These are phyloP conservation scores for Anolis carolinensis DNA, from an alignment of 2,113 vertebrate genomes.

Conservation along the genomic window DNA sequence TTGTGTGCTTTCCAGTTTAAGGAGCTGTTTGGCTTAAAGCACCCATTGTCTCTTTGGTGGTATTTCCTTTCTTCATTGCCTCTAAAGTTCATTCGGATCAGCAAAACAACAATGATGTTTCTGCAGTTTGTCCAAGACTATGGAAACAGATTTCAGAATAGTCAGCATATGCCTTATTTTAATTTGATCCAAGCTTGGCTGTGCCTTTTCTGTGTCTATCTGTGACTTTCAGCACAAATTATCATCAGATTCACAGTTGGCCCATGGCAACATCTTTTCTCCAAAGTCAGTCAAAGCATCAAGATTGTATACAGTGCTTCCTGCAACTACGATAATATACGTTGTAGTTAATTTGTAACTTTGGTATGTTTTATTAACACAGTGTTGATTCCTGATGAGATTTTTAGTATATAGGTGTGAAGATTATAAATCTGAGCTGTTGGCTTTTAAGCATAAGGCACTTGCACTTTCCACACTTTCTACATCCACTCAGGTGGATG, in stretches of 20 bases:
- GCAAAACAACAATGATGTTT: neutral
- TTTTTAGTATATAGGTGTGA: neutral
- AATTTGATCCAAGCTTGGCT: neutral
- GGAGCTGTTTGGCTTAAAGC: neutral
- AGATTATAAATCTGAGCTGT: neutral
- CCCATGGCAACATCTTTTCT: no score
- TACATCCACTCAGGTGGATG: no score
- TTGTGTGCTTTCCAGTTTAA: no score
- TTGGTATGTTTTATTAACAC: neutral
- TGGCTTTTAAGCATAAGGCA: neutral
- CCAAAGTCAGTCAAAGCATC: neutral
- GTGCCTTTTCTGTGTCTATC: neutral
- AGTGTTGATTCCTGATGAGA: no score
- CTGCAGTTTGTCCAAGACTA: neutral
- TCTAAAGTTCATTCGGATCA: neutral
- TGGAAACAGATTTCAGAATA: neutral
- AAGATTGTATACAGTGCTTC: no score
- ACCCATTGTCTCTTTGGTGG: neutral
- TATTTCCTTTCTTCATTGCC: neutral
- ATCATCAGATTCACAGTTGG: neutral
- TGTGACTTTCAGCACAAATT: neutral
- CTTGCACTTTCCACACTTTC: neutral
- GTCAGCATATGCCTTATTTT: constrained; percentile 1
- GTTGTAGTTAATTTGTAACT: neutral
- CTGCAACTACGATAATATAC: neutral